Percentiles rank a stretch among this genome's conserved stretches.
phyloP scores from a whole-genome alignment of 2,797 vertebrate genomes.

The Protonibea diacanthus region DNA sequence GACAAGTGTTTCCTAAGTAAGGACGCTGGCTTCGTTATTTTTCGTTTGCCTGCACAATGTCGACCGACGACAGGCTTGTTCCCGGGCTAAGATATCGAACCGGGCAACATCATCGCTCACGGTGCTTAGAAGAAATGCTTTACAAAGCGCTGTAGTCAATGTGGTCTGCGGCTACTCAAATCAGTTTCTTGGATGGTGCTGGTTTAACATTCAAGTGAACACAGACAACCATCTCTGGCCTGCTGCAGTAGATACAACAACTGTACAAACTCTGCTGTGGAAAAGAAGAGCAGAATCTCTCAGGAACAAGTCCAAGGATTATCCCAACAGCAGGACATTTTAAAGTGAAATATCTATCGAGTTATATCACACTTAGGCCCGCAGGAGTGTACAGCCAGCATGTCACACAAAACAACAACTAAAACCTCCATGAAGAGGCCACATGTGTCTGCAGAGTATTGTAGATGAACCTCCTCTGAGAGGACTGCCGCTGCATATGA shows the following conservation, averaged over 20 bases:
- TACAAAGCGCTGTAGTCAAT: slow-evolving; percentile 50
- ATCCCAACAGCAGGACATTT: slow-evolving; percentile 57
- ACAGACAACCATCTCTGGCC: slow-evolving; percentile 38
- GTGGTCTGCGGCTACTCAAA: slow-evolving; percentile 58
- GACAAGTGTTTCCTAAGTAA: slow-evolving; percentile 84
- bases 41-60: slow-evolving; percentile 74
- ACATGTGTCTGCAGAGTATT: slow-evolving; percentile 70
- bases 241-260: slow-evolving; percentile 23
- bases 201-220: slow-evolving; percentile 65
- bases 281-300: slow-evolving; percentile 28
- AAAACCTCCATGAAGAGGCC: slow-evolving; percentile 76
- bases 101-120: slow-evolving; percentile 74
- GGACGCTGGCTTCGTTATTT: slow-evolving; percentile 76
- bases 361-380: slow-evolving; percentile 50
- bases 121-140: slow-evolving; percentile 57
- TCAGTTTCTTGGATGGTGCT: slow-evolving; percentile 54
- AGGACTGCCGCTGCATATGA: slow-evolving; percentile 74
- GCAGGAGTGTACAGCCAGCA: slow-evolving; percentile 44
- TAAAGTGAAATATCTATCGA: slow-evolving; percentile 59
- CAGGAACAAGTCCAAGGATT: slow-evolving; percentile 41
- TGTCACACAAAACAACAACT: slow-evolving; percentile 62
- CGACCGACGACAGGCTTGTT: slow-evolving; percentile 78
- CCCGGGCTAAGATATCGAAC: slow-evolving; percentile 68
- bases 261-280: slow-evolving; percentile 19
- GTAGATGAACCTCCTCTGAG: slow-evolving; percentile 75